Evolutionary conservation across 1,140 invertebrate genomes (phyloP).

Genomic region (Drosophila subpulchrella): DNA sequence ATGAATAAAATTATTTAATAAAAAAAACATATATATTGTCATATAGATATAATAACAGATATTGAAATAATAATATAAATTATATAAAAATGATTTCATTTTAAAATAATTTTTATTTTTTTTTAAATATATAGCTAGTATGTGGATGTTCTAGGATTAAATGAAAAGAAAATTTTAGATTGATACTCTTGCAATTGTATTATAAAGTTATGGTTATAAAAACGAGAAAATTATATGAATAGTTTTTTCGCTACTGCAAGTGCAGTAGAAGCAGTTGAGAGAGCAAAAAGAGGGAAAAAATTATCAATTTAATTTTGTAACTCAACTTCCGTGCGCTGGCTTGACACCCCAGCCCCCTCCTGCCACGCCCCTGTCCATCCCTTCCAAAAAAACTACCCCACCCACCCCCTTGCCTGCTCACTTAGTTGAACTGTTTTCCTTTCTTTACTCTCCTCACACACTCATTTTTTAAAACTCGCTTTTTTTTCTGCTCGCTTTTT

Average conservation of each 20-base stretch:
- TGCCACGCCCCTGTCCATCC: neutral
- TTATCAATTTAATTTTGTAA: constrained; percentile 84
- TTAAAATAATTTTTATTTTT: no score
- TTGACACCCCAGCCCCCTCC: constrained; percentile 25
- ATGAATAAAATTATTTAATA: no score
- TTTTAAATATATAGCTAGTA: no score
- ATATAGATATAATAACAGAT: no score
- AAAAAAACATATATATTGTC: no score
- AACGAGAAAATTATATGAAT: no score
- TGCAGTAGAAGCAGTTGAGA: constrained; percentile 11
- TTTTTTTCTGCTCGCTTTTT: constrained; percentile 60
- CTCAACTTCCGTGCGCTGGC: constrained; percentile 76
- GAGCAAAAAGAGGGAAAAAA: constrained; percentile 51
- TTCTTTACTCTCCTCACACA: constrained; percentile 32
- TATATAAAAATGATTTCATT: no score
- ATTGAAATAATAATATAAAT: no score
- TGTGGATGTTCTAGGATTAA: no score
- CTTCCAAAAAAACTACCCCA: neutral
- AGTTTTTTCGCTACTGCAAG: neutral
- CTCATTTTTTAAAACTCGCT: constrained; percentile 34
- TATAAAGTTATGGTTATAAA: no score
- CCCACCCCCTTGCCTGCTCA: constrained; percentile 11
- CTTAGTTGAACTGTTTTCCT: constrained; percentile 63
- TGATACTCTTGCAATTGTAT: no score
- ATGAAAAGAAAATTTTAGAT: no score